Base-by-base conservation (phyloP, 2,113 vertebrate genomes). In the Ochotona curzoniae region DNA sequence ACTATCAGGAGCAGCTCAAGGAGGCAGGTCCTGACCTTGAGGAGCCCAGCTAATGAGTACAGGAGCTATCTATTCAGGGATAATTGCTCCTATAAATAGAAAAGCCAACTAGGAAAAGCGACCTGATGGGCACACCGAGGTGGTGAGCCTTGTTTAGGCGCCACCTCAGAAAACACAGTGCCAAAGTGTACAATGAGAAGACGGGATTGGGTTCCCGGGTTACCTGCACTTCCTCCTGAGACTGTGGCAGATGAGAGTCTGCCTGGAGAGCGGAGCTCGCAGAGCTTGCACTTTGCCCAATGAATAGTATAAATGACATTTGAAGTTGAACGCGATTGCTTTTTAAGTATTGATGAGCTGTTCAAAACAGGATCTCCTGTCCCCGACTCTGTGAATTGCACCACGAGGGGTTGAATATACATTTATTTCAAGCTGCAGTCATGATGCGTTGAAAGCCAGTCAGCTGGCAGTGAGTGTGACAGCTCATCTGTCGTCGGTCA, bases 391-490 rank as follows among this genome's bases (percentile, higher is more conserved):
- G 10, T 70, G 63, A 71, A 38, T 93, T 82, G 91, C 28, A 60
- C 32, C n/a, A 51, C 0, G 17, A 7, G 1, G n/a, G 93, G 8
- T 30, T 66, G 47, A 74, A 10, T 67, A 32, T 9, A 38, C 28
- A 20, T 90, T 94, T 94, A 35, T 35, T 63, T 69, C 26, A 63
- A 79, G 44, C 79, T 93, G 54, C n/a, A 83, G 74, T 83, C 12
- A 25, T 4, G 12, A 60, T 30, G 75, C n/a, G 57, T 20, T 83
- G 51, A 82, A 75, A 92, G 26, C 28, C 1, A 1, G n/a, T 60
- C 12, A 47, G 47, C 71, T 44, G 32, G 35, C 47, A 60, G 60
- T 49, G 23, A 28, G 7, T 8, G 54, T 90, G 91, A 90, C 66
- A 81, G 76, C 69, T 54, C 71, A 26, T 73, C 85, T 87, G 30